Conservation (phyloP, 2,888 invertebrate genomes). For the Nebria salina region DNA sequence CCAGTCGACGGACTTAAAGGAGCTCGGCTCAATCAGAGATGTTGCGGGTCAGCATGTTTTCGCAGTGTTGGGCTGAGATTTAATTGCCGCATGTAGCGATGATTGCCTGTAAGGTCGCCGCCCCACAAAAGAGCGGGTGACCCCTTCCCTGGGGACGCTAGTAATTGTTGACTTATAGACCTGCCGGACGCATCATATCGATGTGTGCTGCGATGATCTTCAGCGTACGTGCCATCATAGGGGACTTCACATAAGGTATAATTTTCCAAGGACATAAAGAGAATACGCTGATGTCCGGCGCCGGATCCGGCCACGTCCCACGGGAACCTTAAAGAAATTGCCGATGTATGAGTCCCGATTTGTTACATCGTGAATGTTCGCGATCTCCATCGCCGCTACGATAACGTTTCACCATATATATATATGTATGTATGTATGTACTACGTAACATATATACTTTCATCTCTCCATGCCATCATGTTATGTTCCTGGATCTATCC, state of each 20-base stretch:
- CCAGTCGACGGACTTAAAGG: neutral
- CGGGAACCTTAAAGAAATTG: constrained; percentile 63
- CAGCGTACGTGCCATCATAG: constrained; percentile 23
- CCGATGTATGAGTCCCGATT: constrained; percentile 63
- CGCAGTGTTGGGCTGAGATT: constrained; percentile 16
- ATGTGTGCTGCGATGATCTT: neutral
- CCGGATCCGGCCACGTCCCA: constrained; percentile 55
- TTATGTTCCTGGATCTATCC: neutral
- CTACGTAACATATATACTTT: neutral
- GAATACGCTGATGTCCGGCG: constrained; percentile 63
- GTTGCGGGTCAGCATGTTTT: constrained; percentile 39
- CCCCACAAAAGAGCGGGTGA: neutral
- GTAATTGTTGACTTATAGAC: constrained; percentile 58
- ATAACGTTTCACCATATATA: constrained; percentile 41
- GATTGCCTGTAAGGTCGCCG: constrained; percentile 31
- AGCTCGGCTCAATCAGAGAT: constrained; percentile 19
- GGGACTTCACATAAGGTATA: constrained; percentile 61
- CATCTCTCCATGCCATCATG: neutral
- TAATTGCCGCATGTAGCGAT: constrained; percentile 43
- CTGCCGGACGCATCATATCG: constrained; percentile 23
- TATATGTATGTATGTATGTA: too few species aligned
- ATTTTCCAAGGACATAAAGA: constrained; percentile 63
- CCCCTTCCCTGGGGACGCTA: constrained; percentile 55
- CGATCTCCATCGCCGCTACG: constrained; percentile 53
- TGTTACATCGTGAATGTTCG: constrained; percentile 58